A percentile compares a stretch with the other conserved stretches of the same genome.
Evolutionary conservation across 2,113 vertebrate genomes (phyloP).

Genomic region (Myotis lucifugus): DNA sequence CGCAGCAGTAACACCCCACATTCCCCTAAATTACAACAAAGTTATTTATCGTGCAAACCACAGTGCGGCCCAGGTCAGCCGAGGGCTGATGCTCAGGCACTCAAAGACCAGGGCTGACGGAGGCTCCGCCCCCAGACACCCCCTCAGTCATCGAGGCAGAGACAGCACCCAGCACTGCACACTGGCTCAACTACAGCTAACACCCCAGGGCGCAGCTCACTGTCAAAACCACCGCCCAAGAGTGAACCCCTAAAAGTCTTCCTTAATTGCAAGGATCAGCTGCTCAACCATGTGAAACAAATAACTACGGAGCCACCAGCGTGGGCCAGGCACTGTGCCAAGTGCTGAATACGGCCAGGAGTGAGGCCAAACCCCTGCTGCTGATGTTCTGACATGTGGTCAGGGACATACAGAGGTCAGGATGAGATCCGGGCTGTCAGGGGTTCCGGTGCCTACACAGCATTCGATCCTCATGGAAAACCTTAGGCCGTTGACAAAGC

Average conservation of each 20-base stretch:
- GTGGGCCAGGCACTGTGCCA: neutral
- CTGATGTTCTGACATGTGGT: neutral
- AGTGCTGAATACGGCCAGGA: neutral
- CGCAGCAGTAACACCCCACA: neutral
- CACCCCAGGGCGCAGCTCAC: neutral
- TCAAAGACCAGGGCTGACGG: neutral
- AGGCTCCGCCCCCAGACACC: neutral
- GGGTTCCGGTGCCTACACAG: neutral
- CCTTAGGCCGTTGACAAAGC: neutral
- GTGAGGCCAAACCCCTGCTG: neutral
- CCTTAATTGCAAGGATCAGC: neutral
- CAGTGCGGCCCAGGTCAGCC: neutral
- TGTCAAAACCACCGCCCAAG: neutral
- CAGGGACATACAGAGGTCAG: neutral
- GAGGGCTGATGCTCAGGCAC: neutral
- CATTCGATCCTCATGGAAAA: neutral
- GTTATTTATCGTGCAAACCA: neutral
- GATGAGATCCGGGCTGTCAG: too few species aligned
- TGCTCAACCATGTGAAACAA: too few species aligned
- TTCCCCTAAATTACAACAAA: neutral
- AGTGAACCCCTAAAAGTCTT: neutral
- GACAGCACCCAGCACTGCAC: neutral
- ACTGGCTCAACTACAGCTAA: neutral
- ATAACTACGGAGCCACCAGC: fast-evolving
- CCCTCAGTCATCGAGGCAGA: neutral